A percentile compares a stretch with the other conserved stretches of the same genome.
phyloP scores from a whole-genome alignment of 2,888 invertebrate genomes.

The Ditula angustiorana region DNA sequence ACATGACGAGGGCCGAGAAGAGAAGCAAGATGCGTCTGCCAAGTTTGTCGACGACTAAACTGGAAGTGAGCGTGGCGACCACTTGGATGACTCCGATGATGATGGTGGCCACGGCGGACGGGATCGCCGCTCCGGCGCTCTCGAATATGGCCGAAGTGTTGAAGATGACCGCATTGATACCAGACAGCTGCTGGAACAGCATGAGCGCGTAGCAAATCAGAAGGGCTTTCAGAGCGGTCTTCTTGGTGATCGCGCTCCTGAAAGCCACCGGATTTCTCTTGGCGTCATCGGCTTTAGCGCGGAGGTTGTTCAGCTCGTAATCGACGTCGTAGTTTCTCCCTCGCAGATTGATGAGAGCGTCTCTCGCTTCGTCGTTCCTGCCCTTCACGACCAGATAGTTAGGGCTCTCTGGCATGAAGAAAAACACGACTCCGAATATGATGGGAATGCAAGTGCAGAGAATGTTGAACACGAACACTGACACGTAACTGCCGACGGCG shows the following conservation, averaged over 20 bases:
- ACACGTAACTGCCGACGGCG: conserved; percentile 86
- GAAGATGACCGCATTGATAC: conserved; percentile 94
- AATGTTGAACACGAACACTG: conserved; percentile 87
- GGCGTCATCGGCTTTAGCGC: conserved; percentile 81
- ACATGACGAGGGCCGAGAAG: conserved; percentile 89
- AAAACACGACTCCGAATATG: conserved; percentile 88
- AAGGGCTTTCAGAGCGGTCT: conserved; percentile 88
- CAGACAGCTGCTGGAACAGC: conserved; percentile 95
- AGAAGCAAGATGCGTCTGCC: conserved; percentile 92
- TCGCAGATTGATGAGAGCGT: conserved; percentile 90
- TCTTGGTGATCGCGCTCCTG: conserved; percentile 83
- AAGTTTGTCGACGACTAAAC: conserved; percentile 91
- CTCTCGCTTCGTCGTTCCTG: conserved; percentile 87
- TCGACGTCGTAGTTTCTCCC: conserved; percentile 89
- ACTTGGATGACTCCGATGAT: conserved; percentile 95
- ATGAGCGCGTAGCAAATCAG: conserved; percentile 91
- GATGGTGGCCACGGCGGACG: conserved; percentile 88
- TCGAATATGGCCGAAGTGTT: conserved; percentile 91
- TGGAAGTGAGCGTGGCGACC: conserved; percentile 89
- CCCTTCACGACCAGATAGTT: conserved; percentile 88
- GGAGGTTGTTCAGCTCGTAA: conserved; percentile 87
- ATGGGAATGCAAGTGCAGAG: conserved; percentile 88
- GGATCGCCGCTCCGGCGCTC: conserved; percentile 86
- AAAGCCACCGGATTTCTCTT: conserved; percentile 85
- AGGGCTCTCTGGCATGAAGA: conserved; percentile 96